Conservation (phyloP, 2,113 vertebrate species). For the Alces alces region DNA sequence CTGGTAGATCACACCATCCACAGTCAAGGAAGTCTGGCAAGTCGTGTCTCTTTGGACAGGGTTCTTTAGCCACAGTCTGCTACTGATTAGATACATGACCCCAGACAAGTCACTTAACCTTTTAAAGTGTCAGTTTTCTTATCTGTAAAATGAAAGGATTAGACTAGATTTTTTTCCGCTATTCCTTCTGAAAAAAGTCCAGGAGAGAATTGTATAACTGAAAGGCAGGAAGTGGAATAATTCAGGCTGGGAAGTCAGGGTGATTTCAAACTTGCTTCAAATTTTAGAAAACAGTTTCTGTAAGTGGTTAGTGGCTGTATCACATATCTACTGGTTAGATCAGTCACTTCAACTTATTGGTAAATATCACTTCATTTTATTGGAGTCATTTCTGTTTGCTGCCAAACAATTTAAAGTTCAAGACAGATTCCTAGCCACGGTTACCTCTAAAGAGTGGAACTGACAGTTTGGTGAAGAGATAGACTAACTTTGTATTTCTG, state of each 20-base stretch:
- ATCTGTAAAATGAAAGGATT: slow-evolving; percentile 49
- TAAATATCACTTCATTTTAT: background rate
- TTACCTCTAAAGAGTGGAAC: background rate
- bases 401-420: background rate
- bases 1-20: background rate
- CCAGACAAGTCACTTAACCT: background rate
- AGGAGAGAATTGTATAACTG: background rate
- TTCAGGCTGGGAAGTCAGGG: background rate
- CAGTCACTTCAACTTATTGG: background rate
- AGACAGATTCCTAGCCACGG: background rate
- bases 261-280: slow-evolving; percentile 39
- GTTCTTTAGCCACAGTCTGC: slow-evolving; percentile 17
- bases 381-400: background rate
- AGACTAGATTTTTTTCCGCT: slow-evolving; percentile 31
- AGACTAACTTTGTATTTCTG: background rate
- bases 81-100: slow-evolving; percentile 15
- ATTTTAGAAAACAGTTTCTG: slow-evolving; percentile 24
- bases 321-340: background rate
- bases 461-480: background rate
- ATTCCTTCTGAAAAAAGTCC: slow-evolving; percentile 5
- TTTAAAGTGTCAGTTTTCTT: slow-evolving; percentile 44
- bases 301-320: background rate
- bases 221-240: slow-evolving; percentile 33
- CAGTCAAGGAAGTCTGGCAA: background rate
- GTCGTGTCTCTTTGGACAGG: background rate